Evolutionary conservation across 1,140 invertebrate species (phyloP).

Genomic region (Forficula auricularia): DNA sequence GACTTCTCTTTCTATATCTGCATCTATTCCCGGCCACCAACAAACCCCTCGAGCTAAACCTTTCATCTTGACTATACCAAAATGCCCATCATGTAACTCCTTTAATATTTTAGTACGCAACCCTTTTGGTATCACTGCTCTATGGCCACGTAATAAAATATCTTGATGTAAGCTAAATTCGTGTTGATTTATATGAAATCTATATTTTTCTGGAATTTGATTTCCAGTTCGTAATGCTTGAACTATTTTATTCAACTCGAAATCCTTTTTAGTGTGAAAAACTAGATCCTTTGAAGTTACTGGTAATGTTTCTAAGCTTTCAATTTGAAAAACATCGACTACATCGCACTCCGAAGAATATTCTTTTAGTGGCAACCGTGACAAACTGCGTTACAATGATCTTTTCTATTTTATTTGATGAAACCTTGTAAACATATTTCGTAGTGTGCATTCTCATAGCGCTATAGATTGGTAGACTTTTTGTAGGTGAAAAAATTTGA

Average conservation of each 20-base stretch:
- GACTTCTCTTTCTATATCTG: background rate
- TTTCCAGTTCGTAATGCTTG: too few relatives aligned
- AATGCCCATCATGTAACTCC: slow-evolving; percentile 6
- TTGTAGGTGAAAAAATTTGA: slow-evolving; percentile 24
- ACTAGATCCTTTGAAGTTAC: too few relatives aligned
- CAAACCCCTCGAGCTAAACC: slow-evolving; percentile 12
- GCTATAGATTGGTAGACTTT: slow-evolving; percentile 19
- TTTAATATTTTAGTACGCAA: slow-evolving; percentile 1
- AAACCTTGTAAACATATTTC: slow-evolving; percentile 20
- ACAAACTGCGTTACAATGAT: slow-evolving; percentile 19
- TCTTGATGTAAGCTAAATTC: slow-evolving; percentile 9
- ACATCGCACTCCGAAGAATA: background rate
- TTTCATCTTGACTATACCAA: slow-evolving; percentile 10
- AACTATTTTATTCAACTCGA: background rate
- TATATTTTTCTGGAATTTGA: too few relatives aligned
- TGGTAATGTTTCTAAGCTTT: background rate
- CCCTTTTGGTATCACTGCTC: slow-evolving; percentile 5
- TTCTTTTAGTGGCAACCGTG: slow-evolving; percentile 12
- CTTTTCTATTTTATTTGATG: slow-evolving; percentile 17
- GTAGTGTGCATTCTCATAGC: slow-evolving; percentile 22
- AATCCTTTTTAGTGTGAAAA: background rate
- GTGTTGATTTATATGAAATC: background rate
- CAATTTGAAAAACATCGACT: slow-evolving; percentile 3
- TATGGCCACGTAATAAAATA: slow-evolving; percentile 10
- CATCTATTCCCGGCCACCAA: slow-evolving; percentile 2